These are phyloP conservation scores for Benitochromis conjunctus DNA, from an alignment of 2,113 vertebrate species.

Conservation along the genomic window DNA sequence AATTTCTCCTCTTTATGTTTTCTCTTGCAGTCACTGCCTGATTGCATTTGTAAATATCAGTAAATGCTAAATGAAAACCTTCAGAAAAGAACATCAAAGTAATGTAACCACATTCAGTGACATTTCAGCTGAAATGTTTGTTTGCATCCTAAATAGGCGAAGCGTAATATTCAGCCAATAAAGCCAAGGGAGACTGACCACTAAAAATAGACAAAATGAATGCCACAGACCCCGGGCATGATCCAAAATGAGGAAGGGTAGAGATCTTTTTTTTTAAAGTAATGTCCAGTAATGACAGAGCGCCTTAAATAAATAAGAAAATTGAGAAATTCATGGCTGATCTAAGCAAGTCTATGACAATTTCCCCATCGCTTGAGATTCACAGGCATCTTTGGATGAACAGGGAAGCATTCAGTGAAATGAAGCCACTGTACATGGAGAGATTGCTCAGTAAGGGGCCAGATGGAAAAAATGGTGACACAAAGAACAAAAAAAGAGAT, in stretches of 20 bases:
- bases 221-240: constrained; percentile 17
- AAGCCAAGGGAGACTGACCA: constrained; percentile 19
- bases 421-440: constrained; percentile 11
- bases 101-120: not conserved
- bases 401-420: constrained; percentile 28
- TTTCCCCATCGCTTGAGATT: constrained; percentile 17
- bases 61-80: not conserved
- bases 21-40: not conserved
- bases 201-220: constrained; percentile 53
- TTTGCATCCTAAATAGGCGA: constrained; percentile 38
- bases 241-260: not conserved
- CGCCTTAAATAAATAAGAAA: not conserved
- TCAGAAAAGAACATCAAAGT: not conserved
- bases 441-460: not conserved
- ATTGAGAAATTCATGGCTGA: constrained; percentile 15
- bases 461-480: not conserved
- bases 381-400: constrained; percentile 10
- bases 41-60: not conserved
- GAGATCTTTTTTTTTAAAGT: constrained; percentile 35
- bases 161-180: constrained; percentile 28
- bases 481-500: not conserved
- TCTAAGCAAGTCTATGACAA: constrained; percentile 32
- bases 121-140: constrained; percentile 42
- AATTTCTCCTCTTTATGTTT: not conserved
- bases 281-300: not conserved